A percentile compares a stretch with the other conserved stretches of the same genome.
These are phyloP conservation scores for Aurelia sp. DNA, from an alignment of 30 jellyfish, hydroid and myxozoan genomes.

Conservation along the genomic window DNA sequence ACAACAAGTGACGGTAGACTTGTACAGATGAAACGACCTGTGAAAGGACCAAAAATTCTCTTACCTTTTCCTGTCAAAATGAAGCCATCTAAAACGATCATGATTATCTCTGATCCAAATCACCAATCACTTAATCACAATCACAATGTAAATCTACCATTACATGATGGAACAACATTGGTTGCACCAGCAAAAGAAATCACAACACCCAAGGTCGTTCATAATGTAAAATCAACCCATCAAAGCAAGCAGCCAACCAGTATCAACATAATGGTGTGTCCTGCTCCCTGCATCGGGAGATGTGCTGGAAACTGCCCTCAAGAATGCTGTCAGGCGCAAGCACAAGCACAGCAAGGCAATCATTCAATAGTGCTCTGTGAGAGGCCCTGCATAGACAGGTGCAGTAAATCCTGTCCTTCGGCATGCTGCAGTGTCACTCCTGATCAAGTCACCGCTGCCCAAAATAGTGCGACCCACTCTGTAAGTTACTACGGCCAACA, in stretches of 20 bases:
- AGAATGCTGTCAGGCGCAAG: conserved; percentile 73
- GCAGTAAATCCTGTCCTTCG: conserved; percentile 49
- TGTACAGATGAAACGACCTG: conserved; percentile 24
- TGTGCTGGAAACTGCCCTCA: conserved; percentile 81
- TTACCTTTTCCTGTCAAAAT: conserved; percentile 25
- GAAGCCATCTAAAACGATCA: conserved; percentile 22
- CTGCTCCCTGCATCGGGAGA: conserved; percentile 71
- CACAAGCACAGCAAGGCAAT: conserved; percentile 22
- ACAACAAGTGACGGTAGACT: conserved; percentile 47
- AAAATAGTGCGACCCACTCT: conserved; percentile 47
- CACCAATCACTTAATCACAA: background rate
- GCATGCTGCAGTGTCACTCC: conserved; percentile 60
- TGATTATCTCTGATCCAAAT: conserved; percentile 2
- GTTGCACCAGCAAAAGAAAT: conserved; percentile 14
- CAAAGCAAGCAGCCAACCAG: conserved; percentile 10
- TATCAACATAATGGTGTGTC: conserved; percentile 53
- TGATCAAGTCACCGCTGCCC: conserved; percentile 55
- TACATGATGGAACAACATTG: conserved; percentile 7
- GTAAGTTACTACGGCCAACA: conserved; percentile 33
- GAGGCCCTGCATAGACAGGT: conserved; percentile 52
- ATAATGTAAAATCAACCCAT: conserved; percentile 13
- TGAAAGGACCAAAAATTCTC: conserved; percentile 4
- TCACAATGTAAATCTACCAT: background rate
- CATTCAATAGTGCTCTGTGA: conserved; percentile 57
- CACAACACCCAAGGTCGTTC: conserved; percentile 29